phyloP scores from a whole-genome alignment of 1,140 invertebrate genomes.

The Cardiocondyla obscurior region DNA sequence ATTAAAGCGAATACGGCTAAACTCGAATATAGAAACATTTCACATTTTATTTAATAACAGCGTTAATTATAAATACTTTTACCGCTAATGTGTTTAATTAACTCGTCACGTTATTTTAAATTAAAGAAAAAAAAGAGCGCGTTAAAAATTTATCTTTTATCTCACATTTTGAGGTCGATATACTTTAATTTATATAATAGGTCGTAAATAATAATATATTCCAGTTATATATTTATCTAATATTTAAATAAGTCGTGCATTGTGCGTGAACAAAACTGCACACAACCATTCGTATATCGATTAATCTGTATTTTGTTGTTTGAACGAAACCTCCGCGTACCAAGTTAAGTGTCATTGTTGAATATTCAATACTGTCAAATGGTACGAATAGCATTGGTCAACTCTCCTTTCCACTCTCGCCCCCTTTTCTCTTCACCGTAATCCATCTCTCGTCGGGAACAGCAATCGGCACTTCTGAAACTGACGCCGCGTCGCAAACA shows the following conservation, averaged over 20 bases:
- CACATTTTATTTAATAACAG: neutral
- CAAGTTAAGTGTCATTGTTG: slow-evolving; percentile 28
- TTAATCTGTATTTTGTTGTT: slow-evolving; percentile 13
- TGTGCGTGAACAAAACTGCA: neutral
- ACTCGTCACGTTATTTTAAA: neutral
- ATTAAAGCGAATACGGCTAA: neutral
- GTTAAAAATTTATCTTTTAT: too few relatives aligned
- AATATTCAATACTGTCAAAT: slow-evolving; percentile 61
- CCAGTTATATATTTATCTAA: neutral
- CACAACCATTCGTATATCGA: slow-evolving; percentile 1
- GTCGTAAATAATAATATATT: neutral
- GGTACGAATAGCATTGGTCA: slow-evolving; percentile 52
- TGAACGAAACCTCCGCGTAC: slow-evolving; percentile 25
- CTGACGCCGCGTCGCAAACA: slow-evolving; percentile 39
- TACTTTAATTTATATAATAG: neutral
- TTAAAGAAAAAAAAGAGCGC: too few relatives aligned
- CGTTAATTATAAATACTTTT: neutral
- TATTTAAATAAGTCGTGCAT: neutral
- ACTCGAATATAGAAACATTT: neutral
- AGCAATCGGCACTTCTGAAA: slow-evolving; percentile 49
- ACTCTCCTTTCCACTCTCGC: slow-evolving; percentile 40
- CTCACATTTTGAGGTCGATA: too few relatives aligned
- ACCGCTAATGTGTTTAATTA: neutral
- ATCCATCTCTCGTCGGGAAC: slow-evolving; percentile 38
- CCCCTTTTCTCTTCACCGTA: slow-evolving; percentile 28